Base-by-base conservation (phyloP, 64 coral and sea anemone genomes). In the Pachyseris speciosa region DNA sequence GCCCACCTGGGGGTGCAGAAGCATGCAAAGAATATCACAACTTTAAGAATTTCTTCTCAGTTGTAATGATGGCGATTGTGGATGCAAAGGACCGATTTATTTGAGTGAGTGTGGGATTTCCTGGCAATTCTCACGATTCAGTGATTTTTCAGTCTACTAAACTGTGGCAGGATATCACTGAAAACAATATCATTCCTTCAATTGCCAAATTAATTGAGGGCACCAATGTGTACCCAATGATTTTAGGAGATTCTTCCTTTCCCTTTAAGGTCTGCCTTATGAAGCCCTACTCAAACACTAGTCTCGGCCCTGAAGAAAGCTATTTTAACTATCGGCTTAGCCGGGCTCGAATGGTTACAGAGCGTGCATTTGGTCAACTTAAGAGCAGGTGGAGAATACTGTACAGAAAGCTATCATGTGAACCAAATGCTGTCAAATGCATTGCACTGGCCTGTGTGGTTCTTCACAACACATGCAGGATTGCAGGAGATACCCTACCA, bases 71-170 rank as follows among this genome's bases (percentile, higher is more conserved):
- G 83, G 83, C n/a, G 2, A 67, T 69, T 61, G 83, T 86, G 7
- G 83, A 86, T 36, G 31, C 83, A 17, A 69, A 34, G 1, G 65
- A 68, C 16, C 13, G 83, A 11, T 86, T 86, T 50, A 31, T 30
- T 15, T 86, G 83, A 63, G 80, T 9, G 3, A 69, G 41, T 36
- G 65, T 61, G 65, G 83, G 64, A 31, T 86, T 86, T 36, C 83
- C 83, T 19, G 83, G 64, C 5, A 71, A 86, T 86, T 85, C 83
- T 0, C 83, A 86, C 44, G 64, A 86, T 69, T 43, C 83, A 44
- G 66, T 86, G 4, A 86, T 86, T 43, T 68, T 31, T n/a, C n/a
- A 67, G 19, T 84, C 63, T 22, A 84, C 81, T 12, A 17, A 84
- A 9, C 37, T 86, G 2, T 86, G 83, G 83, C 30, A 6, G 8